phyloP scores from a whole-genome alignment of 2,888 invertebrate species.

The Carabus problematicus region DNA sequence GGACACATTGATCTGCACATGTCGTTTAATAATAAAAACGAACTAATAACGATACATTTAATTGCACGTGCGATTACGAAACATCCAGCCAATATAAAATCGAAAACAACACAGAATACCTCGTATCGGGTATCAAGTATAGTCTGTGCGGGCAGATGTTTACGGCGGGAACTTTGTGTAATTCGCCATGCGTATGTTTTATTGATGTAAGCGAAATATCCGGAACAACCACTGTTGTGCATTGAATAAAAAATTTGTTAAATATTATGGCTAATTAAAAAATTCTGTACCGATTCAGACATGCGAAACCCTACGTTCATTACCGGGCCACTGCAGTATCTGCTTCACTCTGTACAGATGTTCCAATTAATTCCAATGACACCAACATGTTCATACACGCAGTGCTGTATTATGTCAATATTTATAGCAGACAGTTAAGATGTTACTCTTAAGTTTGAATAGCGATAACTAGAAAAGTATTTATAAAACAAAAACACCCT shows the following conservation, averaged over 20 bases:
- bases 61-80: slow-evolving; percentile 26
- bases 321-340: slow-evolving; percentile 13
- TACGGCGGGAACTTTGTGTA: slow-evolving; percentile 4
- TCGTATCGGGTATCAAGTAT: slow-evolving; percentile 4
- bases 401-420: background rate
- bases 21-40: slow-evolving; percentile 20
- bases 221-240: slow-evolving; percentile 21
- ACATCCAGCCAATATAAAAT: slow-evolving; percentile 25
- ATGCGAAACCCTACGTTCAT: slow-evolving; percentile 14
- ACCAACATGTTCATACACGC: background rate
- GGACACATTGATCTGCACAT: slow-evolving; percentile 24
- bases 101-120: slow-evolving; percentile 21
- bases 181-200: background rate
- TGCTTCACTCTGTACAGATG: slow-evolving; percentile 8
- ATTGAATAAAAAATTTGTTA: slow-evolving; percentile 27
- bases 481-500: too few species aligned
- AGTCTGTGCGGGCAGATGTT: slow-evolving; percentile 23
- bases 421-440: slow-evolving; percentile 17
- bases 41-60: slow-evolving; percentile 23
- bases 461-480: too few species aligned
- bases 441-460: background rate
- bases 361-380: slow-evolving; percentile 14
- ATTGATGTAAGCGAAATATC: slow-evolving; percentile 1
- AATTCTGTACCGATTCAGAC: slow-evolving; percentile 22
- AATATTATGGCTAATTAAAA: slow-evolving; percentile 27